Evolutionary conservation across 2,113 vertebrate species (phyloP).

Genomic region (Cettia cetti): DNA sequence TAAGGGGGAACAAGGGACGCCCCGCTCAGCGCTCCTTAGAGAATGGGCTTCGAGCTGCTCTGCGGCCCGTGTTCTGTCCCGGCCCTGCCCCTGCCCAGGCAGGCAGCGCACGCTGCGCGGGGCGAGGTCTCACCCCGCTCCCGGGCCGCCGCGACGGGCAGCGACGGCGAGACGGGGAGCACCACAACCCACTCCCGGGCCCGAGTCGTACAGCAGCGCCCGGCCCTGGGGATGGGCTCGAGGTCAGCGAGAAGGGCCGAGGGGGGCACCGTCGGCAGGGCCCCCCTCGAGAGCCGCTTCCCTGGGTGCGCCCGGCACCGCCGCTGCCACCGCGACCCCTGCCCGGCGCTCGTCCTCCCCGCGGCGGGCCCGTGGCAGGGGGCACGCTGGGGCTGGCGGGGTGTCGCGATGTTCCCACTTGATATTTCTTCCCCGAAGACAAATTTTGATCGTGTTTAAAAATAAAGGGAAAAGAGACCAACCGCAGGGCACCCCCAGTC

Average conservation of each 20-base stretch:
- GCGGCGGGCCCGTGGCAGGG: not conserved
- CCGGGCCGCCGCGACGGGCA: not conserved
- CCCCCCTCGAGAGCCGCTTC: not conserved
- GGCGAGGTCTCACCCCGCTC: not conserved
- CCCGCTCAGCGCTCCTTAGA: conserved; percentile 69
- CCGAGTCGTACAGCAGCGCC: not conserved
- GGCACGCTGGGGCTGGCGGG: not conserved
- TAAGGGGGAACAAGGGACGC: conserved; percentile 70
- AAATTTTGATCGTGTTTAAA: not conserved
- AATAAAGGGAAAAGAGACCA: not conserved
- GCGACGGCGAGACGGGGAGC: not conserved
- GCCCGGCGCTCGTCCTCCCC: not conserved
- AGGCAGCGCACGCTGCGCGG: not conserved
- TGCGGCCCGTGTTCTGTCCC: not conserved
- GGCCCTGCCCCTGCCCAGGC: not conserved
- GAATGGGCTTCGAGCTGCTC: not conserved
- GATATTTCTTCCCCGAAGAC: not conserved
- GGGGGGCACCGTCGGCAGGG: not conserved
- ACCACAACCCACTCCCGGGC: not conserved
- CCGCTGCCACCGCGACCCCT: not conserved
- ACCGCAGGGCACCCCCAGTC: not conserved
- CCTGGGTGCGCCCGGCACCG: not conserved
- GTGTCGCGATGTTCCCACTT: not conserved
- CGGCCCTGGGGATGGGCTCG: not conserved
- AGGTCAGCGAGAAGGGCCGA: not conserved